Percentiles rank a stretch among this genome's conserved stretches.
Conservation (phyloP, 1,140 invertebrate genomes). For the Zophobas atratus region DNA sequence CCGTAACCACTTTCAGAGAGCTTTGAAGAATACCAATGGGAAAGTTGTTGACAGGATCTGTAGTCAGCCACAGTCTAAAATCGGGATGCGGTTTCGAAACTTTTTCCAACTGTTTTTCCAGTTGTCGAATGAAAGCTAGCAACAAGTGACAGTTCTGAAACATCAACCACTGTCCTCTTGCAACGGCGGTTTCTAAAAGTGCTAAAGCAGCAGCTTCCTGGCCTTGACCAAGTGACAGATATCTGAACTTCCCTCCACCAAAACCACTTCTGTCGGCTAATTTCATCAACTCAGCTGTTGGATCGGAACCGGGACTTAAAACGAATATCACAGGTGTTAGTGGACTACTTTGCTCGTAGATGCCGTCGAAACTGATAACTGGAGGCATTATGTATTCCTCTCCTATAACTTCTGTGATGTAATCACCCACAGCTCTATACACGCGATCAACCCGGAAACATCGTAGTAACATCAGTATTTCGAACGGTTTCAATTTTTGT, state of each 20-base stretch:
- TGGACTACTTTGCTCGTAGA: conserved; percentile 86
- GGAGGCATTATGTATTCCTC: conserved; percentile 89
- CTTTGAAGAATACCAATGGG: conserved; percentile 91
- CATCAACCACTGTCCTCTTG: conserved; percentile 90
- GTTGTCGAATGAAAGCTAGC: conserved; percentile 81
- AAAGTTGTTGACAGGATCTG: conserved; percentile 87
- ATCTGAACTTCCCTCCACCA: conserved; percentile 82
- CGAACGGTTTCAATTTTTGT: conserved; percentile 76
- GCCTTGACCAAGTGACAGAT: conserved; percentile 90
- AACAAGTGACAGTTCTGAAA: conserved; percentile 92
- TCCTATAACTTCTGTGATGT: conserved; percentile 86
- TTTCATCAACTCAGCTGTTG: conserved; percentile 90
- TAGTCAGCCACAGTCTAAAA: conserved; percentile 94
- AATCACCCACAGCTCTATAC: conserved; percentile 85
- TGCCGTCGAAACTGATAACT: conserved; percentile 84
- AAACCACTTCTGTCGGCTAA: conserved; percentile 81
- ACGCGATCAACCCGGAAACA: conserved; percentile 91
- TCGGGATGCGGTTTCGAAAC: conserved; percentile 87
- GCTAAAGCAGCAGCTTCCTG: conserved; percentile 86
- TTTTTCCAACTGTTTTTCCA: conserved; percentile 88
- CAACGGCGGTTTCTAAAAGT: conserved; percentile 80
- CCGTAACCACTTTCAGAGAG: conserved; percentile 78
- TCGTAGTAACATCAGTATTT: conserved; percentile 85
- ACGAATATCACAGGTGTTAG: conserved; percentile 90
- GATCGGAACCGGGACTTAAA: conserved; percentile 90